Conservation (phyloP, 2,888 invertebrate species). For the Formica aserva region DNA sequence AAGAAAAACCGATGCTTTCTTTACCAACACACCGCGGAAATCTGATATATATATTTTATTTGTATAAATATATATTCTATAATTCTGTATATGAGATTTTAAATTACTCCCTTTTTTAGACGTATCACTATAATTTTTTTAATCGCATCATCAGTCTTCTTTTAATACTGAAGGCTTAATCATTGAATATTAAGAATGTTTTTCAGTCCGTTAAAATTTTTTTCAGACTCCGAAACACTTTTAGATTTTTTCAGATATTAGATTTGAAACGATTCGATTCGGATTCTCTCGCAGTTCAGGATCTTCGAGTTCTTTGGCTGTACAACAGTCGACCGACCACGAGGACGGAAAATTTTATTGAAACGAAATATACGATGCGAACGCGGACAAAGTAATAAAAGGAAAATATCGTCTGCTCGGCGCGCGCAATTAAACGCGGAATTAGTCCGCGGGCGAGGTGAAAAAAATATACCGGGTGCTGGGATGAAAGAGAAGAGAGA, state of each 20-base stretch:
- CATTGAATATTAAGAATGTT: not conserved
- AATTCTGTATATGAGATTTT: not conserved
- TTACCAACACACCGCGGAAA: not conserved
- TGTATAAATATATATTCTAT: not conserved
- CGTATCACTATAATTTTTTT: too few species aligned
- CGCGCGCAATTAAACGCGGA: constrained; percentile 61
- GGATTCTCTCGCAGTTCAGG: not conserved
- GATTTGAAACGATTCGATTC: constrained; percentile 14
- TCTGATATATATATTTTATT: not conserved
- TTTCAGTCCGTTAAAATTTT: not conserved
- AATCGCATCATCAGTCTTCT: not conserved
- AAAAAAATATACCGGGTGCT: constrained; percentile 28
- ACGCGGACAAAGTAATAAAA: constrained; percentile 56
- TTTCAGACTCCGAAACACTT: not conserved
- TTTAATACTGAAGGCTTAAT: not conserved
- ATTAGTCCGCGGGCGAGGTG: constrained; percentile 47
- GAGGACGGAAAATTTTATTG: constrained; percentile 54
- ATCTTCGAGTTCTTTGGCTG: constrained; percentile 8
- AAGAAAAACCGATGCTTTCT: constrained; percentile 26
- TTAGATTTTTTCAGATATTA: not conserved
- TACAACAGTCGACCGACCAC: constrained; percentile 1
- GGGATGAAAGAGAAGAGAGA: not conserved
- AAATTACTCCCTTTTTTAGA: not conserved
- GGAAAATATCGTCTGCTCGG: constrained; percentile 51
- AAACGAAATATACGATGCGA: constrained; percentile 56